Conservation (phyloP, 2,797 vertebrate genomes). For the Emys orbicularis region DNA sequence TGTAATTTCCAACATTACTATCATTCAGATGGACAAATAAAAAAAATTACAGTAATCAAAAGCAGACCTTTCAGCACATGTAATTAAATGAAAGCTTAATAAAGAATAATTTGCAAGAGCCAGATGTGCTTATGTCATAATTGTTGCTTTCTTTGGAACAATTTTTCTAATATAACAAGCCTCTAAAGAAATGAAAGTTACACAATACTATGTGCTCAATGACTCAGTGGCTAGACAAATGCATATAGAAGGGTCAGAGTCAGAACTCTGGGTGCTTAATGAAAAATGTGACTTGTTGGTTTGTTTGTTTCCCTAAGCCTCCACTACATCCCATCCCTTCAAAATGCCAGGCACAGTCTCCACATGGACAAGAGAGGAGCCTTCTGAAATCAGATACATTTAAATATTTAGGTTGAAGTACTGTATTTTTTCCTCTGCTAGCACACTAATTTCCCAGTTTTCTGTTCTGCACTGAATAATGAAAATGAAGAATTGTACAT, state of each 20-base stretch:
- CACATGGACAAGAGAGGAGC: not conserved
- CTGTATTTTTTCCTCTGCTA: not conserved
- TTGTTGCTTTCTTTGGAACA: constrained; percentile 91
- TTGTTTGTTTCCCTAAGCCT: constrained; percentile 28
- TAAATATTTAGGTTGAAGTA: constrained; percentile 42
- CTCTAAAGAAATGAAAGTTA: constrained; percentile 87
- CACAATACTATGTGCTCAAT: constrained; percentile 81
- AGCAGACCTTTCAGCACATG: constrained; percentile 86
- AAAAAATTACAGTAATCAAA: constrained; percentile 86
- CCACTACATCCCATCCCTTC: constrained; percentile 6
- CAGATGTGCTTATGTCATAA: constrained; percentile 90
- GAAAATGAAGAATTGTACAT: not conserved
- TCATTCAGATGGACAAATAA: constrained; percentile 87
- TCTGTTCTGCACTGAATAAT: not conserved
- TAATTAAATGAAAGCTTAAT: constrained; percentile 90
- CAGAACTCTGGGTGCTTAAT: constrained; percentile 58
- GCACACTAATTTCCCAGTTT: not conserved
- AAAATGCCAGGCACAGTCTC: not conserved
- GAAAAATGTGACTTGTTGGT: not conserved
- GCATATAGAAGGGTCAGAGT: constrained; percentile 30
- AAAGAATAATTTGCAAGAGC: constrained; percentile 88
- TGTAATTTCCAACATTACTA: constrained; percentile 83
- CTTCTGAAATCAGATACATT: constrained; percentile 25
- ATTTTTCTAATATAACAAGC: constrained; percentile 85
- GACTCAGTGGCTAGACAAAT: constrained; percentile 79